phyloP scores from a whole-genome alignment of 2,113 vertebrate species.

The Melanostigma gelatinosum region DNA sequence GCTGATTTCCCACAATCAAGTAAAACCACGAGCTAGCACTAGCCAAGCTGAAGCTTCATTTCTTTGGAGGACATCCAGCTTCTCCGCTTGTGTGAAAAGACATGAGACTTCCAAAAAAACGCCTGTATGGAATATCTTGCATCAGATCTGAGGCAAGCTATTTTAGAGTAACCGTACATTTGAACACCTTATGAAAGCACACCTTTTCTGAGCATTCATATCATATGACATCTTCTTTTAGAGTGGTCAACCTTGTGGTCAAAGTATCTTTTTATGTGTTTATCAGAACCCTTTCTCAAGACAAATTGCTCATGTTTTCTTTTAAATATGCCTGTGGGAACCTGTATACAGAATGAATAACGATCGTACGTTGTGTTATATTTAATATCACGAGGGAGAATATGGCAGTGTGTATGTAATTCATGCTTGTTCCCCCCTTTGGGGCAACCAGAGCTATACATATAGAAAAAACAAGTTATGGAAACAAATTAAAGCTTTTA shows the following conservation, averaged over 20 bases:
- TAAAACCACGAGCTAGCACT: background rate
- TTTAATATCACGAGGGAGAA: slow-evolving; percentile 9
- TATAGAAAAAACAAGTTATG: slow-evolving; percentile 2
- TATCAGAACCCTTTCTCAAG: background rate
- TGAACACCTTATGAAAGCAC: slow-evolving; percentile 32
- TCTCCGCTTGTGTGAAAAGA: background rate
- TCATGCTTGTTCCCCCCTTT: background rate
- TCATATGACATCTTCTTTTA: slow-evolving; percentile 2
- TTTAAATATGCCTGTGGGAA: background rate
- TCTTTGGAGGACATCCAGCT: background rate
- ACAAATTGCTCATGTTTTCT: background rate
- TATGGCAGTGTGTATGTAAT: background rate
- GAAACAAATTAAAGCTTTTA: slow-evolving; percentile 17
- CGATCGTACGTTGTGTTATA: background rate
- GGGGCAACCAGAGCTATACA: background rate
- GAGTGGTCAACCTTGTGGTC: background rate
- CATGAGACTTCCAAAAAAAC: background rate
- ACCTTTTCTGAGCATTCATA: background rate
- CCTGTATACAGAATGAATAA: slow-evolving; percentile 9
- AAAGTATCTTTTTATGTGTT: background rate
- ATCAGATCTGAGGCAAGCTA: slow-evolving; percentile 9
- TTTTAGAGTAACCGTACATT: slow-evolving; percentile 16
- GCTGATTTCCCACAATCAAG: background rate
- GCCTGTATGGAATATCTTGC: background rate
- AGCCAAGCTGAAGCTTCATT: background rate